A percentile compares a stretch with the other conserved stretches of the same genome.
These are phyloP conservation scores for Metopia argyrocephala DNA, from an alignment of 2,888 invertebrate species.

Conservation along the genomic window DNA sequence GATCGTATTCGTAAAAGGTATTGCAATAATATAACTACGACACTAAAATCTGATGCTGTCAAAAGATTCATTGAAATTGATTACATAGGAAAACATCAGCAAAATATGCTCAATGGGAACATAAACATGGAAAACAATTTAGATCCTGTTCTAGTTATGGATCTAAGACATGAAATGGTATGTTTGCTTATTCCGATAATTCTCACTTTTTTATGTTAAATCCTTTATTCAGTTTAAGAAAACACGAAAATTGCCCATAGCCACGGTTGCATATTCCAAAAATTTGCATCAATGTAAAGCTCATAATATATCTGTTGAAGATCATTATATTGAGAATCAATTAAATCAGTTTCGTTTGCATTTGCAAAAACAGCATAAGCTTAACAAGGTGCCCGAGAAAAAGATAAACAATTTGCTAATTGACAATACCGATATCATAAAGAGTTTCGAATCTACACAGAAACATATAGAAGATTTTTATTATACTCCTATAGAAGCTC, in stretches of 20 bases:
- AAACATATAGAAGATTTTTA: slow-evolving; percentile 75
- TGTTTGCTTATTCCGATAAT: slow-evolving; percentile 22
- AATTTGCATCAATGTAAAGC: slow-evolving; percentile 72
- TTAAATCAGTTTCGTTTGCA: slow-evolving; percentile 76
- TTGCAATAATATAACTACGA: slow-evolving; percentile 52
- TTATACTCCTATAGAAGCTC: slow-evolving; percentile 72
- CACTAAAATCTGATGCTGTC: slow-evolving; percentile 73
- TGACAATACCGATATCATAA: slow-evolving; percentile 71
- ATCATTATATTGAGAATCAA: slow-evolving; percentile 75
- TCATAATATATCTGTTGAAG: slow-evolving; percentile 76
- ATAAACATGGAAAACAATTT: slow-evolving; percentile 63
- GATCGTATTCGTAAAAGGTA: slow-evolving; percentile 77
- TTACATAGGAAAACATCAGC: slow-evolving; percentile 73
- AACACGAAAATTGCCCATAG: slow-evolving; percentile 70
- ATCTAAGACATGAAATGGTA: slow-evolving; percentile 77
- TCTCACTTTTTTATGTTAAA: background rate
- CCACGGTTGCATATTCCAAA: slow-evolving; percentile 70
- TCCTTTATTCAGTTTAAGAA: slow-evolving; percentile 70
- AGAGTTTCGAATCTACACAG: slow-evolving; percentile 71
- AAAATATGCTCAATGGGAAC: slow-evolving; percentile 72
- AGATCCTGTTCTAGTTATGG: slow-evolving; percentile 77
- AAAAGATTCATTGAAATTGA: slow-evolving; percentile 76
- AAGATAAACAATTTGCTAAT: slow-evolving; percentile 67
- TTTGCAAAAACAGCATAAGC: slow-evolving; percentile 70
- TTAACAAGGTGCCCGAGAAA: slow-evolving; percentile 58